Percentiles rank a stretch among this genome's conserved stretches.
Evolutionary conservation across 2,113 vertebrate species (phyloP).

Genomic region (Zosterops pallidus): DNA sequence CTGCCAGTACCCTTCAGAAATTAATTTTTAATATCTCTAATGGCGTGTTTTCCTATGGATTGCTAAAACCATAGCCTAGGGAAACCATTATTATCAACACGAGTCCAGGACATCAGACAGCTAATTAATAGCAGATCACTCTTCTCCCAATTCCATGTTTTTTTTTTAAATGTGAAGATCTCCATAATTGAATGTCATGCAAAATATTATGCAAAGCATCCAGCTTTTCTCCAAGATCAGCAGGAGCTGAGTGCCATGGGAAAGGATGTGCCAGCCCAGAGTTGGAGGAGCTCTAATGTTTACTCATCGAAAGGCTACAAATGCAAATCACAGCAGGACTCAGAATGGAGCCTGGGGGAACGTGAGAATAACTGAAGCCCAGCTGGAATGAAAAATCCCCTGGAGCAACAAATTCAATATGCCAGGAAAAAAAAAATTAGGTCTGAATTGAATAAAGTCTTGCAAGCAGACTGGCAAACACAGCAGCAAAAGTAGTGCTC

Average conservation of each 20-base stretch:
- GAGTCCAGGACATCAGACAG: not conserved
- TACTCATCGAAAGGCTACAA: constrained; percentile 7
- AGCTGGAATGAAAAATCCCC: constrained; percentile 38
- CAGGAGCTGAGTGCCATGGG: not conserved
- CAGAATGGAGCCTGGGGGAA: constrained; percentile 31
- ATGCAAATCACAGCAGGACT: constrained; percentile 40
- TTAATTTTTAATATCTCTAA: not conserved
- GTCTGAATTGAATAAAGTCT: not conserved
- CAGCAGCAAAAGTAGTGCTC: not conserved
- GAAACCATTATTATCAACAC: not conserved
- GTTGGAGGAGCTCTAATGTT: constrained; percentile 5
- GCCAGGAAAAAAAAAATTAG: not conserved
- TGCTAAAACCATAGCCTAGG: constrained; percentile 6
- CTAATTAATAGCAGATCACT: constrained; percentile 29
- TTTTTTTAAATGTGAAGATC: constrained; percentile 8
- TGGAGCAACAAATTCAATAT: constrained; percentile 45
- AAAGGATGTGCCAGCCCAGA: constrained; percentile 3
- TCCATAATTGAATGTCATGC: constrained; percentile 34
- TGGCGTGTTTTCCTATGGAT: constrained; percentile 8
- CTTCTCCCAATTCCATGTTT: not conserved
- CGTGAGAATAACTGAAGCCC: constrained; percentile 26
- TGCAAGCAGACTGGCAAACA: not conserved
- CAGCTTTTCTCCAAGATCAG: not conserved
- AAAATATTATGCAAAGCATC: constrained; percentile 7
- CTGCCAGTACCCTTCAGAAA: not conserved